A percentile compares a stretch with the other conserved stretches of the same genome.
phyloP scores from a whole-genome alignment of 92 coral and sea anemone genomes.

The Epizoanthus rinbou region DNA sequence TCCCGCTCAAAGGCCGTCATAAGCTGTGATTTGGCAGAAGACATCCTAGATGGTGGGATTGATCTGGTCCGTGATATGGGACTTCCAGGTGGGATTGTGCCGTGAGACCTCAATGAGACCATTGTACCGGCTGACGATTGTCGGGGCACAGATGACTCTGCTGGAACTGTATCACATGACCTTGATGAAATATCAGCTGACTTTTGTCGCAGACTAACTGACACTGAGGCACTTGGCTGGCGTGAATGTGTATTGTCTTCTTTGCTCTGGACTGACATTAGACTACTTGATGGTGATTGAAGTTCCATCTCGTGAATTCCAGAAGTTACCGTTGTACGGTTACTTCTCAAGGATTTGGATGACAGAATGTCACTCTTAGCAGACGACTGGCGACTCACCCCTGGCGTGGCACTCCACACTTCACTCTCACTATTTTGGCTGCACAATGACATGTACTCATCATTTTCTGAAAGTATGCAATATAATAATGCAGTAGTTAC shows the following conservation, averaged over 20 bases:
- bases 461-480: conserved; percentile 54
- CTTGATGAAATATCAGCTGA: conserved; percentile 50
- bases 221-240: neutral
- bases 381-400: conserved; percentile 30
- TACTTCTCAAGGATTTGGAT: conserved; percentile 13
- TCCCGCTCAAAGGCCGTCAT: conserved; percentile 71
- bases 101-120: conserved; percentile 28
- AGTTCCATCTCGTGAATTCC: conserved; percentile 39
- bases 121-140: conserved; percentile 38
- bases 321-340: conserved; percentile 18
- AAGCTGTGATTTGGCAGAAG: conserved; percentile 37
- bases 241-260: neutral
- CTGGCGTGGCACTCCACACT: conserved; percentile 1
- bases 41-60: conserved; percentile 60
- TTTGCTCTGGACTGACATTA: conserved; percentile 17
- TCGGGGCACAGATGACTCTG: neutral
- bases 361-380: conserved; percentile 20
- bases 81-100: conserved; percentile 54
- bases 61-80: conserved; percentile 56
- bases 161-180: conserved; percentile 30
- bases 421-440: conserved; percentile 47
- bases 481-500: neutral
- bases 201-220: neutral
- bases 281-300: conserved; percentile 16
- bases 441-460: conserved; percentile 85